phyloP scores from a whole-genome alignment of 1,140 invertebrate species.

The Drosophila ercepeae region DNA sequence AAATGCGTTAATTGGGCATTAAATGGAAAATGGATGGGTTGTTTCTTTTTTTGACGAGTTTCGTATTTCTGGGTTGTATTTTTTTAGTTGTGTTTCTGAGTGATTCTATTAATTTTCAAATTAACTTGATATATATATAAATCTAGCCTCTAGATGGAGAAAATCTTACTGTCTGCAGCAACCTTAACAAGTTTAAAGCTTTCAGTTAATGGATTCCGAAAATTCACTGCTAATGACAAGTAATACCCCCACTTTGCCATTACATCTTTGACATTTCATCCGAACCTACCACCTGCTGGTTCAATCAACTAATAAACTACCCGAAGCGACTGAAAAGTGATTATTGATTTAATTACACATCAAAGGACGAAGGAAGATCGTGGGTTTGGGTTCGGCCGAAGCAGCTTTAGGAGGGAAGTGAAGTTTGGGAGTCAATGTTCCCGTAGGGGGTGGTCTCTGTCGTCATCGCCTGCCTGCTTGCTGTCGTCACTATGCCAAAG shows the following conservation, averaged over 20 bases:
- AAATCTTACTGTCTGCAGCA: no score
- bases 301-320: slow-evolving; percentile 49
- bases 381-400: neutral
- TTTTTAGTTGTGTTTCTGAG: neutral
- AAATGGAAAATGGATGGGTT: slow-evolving; percentile 48
- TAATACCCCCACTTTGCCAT: neutral
- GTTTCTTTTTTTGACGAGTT: slow-evolving; percentile 5
- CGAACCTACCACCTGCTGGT: slow-evolving; percentile 34
- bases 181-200: neutral
- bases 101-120: no score
- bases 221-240: slow-evolving; percentile 1
- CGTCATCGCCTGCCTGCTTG: slow-evolving; percentile 3
- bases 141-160: no score
- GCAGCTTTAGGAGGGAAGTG: slow-evolving; percentile 2
- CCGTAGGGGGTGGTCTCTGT: slow-evolving; percentile 2
- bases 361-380: slow-evolving; percentile 52
- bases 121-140: no score
- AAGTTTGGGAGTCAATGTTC: slow-evolving; percentile 1
- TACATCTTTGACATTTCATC: slow-evolving; percentile 9
- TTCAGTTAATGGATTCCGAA: neutral
- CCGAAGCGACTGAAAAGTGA: slow-evolving; percentile 52
- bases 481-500: slow-evolving; percentile 41
- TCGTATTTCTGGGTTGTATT: neutral
- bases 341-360: slow-evolving; percentile 82
- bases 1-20: slow-evolving; percentile 80